Evolutionary conservation across 2,113 vertebrate genomes (phyloP).

Genomic region (Sigmodon hispidus): DNA sequence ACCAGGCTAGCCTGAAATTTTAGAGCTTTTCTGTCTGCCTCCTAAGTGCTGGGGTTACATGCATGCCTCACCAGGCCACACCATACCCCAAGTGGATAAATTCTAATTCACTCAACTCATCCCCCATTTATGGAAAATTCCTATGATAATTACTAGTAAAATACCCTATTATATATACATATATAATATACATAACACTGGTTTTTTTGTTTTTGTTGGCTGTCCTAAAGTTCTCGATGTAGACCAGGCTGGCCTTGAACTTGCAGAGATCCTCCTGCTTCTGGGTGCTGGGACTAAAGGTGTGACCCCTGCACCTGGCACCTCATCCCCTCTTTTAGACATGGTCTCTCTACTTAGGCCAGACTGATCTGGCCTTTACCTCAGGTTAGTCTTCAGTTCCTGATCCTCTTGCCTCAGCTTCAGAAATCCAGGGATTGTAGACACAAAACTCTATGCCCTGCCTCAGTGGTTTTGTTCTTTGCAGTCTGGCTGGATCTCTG

Average conservation of each 20-base stretch:
- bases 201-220: background rate
- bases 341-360: background rate
- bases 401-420: background rate
- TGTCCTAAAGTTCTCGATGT: background rate
- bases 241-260: background rate
- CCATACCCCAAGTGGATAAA: background rate
- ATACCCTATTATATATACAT: background rate
- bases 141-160: background rate
- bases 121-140: background rate
- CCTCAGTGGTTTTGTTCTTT: background rate
- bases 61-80: background rate
- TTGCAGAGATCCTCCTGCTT: background rate
- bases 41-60: background rate
- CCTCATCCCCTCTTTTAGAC: background rate
- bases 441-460: background rate
- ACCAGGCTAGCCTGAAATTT: background rate
- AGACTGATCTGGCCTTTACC: background rate
- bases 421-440: background rate
- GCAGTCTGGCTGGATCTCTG: too few species aligned
- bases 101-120: constrained; percentile 3
- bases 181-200: background rate
- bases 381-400: background rate
- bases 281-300: background rate
- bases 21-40: background rate
- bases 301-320: background rate